phyloP scores from a whole-genome alignment of 1,140 invertebrate species.

The Carcinoscorpius rotundicauda region DNA sequence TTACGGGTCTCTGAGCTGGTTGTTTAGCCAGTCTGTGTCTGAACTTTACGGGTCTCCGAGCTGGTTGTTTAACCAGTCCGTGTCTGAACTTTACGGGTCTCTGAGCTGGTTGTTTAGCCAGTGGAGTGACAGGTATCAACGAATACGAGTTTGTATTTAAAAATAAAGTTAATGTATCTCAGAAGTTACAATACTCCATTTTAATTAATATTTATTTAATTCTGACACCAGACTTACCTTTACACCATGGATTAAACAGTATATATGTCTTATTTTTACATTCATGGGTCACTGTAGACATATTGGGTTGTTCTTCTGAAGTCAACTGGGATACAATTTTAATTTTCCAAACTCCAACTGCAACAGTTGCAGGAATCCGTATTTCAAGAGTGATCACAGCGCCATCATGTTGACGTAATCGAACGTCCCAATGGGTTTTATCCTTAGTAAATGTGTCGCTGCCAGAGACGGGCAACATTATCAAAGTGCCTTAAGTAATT shows the following conservation, averaged over 20 bases:
- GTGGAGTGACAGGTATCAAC: too few species aligned
- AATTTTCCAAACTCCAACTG: constrained; percentile 72
- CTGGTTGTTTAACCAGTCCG: too few species aligned
- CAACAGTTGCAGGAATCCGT: constrained; percentile 51
- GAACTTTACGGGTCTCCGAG: too few species aligned
- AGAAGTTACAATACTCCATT: too few species aligned
- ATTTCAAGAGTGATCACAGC: constrained; percentile 41
- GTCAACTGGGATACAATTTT: constrained; percentile 65
- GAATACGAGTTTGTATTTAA: too few species aligned
- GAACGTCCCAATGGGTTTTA: constrained; percentile 37
- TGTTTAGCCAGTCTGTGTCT: too few species aligned
- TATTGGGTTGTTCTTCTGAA: too few species aligned
- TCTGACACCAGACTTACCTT: constrained; percentile 27
- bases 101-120: too few species aligned
- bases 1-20: too few species aligned
- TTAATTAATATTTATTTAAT: too few species aligned
- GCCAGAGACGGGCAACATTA: constrained; percentile 36
- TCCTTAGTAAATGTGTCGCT: constrained; percentile 34
- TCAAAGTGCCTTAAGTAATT: constrained; percentile 46
- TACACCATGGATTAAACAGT: constrained; percentile 62
- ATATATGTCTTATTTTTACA: constrained; percentile 52
- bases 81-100: too few species aligned
- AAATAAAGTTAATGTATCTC: too few species aligned
- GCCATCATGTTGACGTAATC: constrained; percentile 38
- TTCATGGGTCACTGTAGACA: constrained; percentile 35